A percentile compares a stretch with the other conserved stretches of the same genome.
phyloP scores from a whole-genome alignment of 2,113 vertebrate species.

The Stigmatopora nigra region DNA sequence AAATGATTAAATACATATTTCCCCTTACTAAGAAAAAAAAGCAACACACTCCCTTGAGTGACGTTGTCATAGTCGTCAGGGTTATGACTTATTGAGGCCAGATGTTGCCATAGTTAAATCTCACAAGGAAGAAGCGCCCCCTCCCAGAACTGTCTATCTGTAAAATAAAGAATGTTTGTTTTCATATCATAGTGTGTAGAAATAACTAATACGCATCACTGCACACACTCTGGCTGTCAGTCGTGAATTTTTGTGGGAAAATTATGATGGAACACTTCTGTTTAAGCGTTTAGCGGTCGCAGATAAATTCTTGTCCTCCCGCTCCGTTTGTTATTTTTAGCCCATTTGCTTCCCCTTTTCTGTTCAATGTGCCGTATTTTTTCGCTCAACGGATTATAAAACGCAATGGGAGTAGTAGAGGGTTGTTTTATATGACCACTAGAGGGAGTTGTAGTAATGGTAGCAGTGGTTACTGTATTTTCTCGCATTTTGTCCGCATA shows the following conservation, averaged over 20 bases:
- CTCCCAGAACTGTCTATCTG: not conserved
- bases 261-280: conserved; percentile 53
- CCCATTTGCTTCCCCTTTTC: conserved; percentile 25
- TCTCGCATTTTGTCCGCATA: too few relatives aligned
- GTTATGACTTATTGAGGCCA: conserved; percentile 3
- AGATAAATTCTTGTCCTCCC: conserved; percentile 35
- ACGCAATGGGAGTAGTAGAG: too few relatives aligned
- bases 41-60: not conserved
- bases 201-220: not conserved
- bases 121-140: not conserved
- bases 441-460: too few relatives aligned
- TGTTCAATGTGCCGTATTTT: conserved; percentile 7
- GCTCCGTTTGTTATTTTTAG: conserved; percentile 38
- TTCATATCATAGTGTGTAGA: not conserved
- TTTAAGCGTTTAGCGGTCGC: conserved; percentile 48
- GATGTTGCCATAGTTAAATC: not conserved
- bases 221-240: conserved; percentile 36
- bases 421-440: too few relatives aligned
- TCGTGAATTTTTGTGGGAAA: conserved; percentile 40
- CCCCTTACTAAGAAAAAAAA: too few relatives aligned
- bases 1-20: too few relatives aligned
- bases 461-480: too few relatives aligned
- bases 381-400: too few relatives aligned
- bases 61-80: not conserved
- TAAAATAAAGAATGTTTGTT: not conserved